A percentile compares a stretch with the other conserved stretches of the same genome.
Conservation (phyloP, 2,888 invertebrate genomes). For the Toxonevra muliebris region DNA sequence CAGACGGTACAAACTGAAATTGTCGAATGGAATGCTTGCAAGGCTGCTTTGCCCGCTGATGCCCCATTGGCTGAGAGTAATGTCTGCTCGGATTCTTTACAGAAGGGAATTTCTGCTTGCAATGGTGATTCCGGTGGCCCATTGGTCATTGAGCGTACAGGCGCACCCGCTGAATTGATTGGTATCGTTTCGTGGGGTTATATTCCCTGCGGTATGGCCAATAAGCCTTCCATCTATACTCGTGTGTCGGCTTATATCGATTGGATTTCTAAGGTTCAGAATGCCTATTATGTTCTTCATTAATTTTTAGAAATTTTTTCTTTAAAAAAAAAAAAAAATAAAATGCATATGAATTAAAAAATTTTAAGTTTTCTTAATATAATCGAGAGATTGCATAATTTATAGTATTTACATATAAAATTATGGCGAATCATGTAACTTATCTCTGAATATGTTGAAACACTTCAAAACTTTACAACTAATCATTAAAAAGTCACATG, state of each 20-base stretch:
- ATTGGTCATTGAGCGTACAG: slow-evolving; percentile 48
- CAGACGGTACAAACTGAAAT: slow-evolving; percentile 55
- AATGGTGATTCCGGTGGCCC: slow-evolving; percentile 64
- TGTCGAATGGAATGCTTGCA: slow-evolving; percentile 49
- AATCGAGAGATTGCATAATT: too few relatives aligned
- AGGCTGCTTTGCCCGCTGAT: slow-evolving; percentile 42
- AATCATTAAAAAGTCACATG: too few relatives aligned
- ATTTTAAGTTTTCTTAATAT: too few relatives aligned
- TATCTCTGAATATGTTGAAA: too few relatives aligned
- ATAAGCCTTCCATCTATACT: slow-evolving; percentile 65
- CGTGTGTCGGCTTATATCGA: slow-evolving; percentile 62
- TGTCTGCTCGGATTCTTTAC: slow-evolving; percentile 65
- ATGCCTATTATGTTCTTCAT: slow-evolving; percentile 48
- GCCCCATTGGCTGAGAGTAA: slow-evolving; percentile 57
- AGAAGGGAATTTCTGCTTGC: slow-evolving; percentile 65
- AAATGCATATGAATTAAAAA: too few relatives aligned
- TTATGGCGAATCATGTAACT: too few relatives aligned
- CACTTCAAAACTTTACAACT: too few relatives aligned
- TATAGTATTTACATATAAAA: too few relatives aligned
- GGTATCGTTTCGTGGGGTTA: slow-evolving; percentile 69
- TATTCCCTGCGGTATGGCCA: slow-evolving; percentile 63
- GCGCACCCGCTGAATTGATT: slow-evolving; percentile 52
- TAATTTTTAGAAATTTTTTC: slow-evolving; percentile 33
- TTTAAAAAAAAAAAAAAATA: too few relatives aligned
- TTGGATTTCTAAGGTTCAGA: slow-evolving; percentile 58